phyloP scores from a whole-genome alignment of 2,888 invertebrate species.

The Pachydiplax longipennis region DNA sequence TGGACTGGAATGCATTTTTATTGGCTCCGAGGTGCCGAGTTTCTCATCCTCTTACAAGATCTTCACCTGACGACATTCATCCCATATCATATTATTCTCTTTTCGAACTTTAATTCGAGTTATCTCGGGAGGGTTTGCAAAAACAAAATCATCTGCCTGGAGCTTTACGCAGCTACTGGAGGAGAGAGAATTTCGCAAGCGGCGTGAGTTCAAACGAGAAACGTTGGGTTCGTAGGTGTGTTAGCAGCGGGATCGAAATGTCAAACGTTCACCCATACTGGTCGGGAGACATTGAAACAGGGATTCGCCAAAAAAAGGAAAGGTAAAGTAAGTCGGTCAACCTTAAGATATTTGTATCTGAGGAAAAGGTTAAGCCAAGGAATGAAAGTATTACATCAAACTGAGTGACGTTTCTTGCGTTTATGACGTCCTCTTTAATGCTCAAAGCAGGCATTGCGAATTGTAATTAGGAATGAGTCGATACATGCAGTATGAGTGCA shows the following conservation, averaged over 20 bases:
- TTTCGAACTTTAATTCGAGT: too few relatives aligned
- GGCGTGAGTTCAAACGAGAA: background rate
- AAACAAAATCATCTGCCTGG: background rate
- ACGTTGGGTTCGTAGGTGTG: background rate
- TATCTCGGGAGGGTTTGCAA: background rate
- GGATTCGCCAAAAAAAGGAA: background rate
- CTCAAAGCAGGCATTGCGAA: background rate
- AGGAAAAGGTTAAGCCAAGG: background rate
- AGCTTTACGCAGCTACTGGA: background rate
- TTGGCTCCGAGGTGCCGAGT: too few relatives aligned
- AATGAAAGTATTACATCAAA: background rate
- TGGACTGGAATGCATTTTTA: too few relatives aligned
- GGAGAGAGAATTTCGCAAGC: background rate
- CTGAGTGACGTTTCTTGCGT: background rate
- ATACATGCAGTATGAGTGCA: too few relatives aligned
- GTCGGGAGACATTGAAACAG: constrained; percentile 5
- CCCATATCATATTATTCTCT: too few relatives aligned
- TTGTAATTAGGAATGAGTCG: background rate
- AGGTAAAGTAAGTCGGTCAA: background rate
- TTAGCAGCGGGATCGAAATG: background rate
- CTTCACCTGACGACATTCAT: too few relatives aligned
- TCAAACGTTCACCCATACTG: background rate
- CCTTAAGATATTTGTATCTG: background rate
- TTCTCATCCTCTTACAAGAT: too few relatives aligned
- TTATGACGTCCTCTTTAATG: background rate